Conservation (phyloP, 2,797 vertebrate species). For the Myotis pilosus region DNA sequence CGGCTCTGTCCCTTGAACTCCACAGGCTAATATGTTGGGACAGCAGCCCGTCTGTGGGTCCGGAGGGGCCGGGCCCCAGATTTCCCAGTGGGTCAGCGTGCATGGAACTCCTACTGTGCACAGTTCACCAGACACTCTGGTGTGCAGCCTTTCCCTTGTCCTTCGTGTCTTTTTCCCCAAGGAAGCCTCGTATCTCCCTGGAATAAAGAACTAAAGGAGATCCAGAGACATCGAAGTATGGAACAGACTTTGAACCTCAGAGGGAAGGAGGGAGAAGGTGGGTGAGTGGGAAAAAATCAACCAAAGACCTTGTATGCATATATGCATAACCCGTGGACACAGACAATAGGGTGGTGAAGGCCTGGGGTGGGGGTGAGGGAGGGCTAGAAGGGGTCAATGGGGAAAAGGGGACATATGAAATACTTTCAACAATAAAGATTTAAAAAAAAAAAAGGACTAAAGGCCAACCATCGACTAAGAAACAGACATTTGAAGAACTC, state of each 20-base stretch:
- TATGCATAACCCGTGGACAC: too few species aligned
- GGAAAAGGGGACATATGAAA: too few species aligned
- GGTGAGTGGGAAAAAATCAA: too few species aligned
- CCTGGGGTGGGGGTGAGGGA: too few species aligned
- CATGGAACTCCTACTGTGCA: not conserved
- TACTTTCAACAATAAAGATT: too few species aligned
- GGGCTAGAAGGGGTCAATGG: too few species aligned
- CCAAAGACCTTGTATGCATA: too few species aligned
- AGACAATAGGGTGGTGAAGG: too few species aligned
- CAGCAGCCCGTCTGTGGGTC: not conserved
- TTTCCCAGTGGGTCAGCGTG: not conserved
- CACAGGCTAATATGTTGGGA: accelerated
- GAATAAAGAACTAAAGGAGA: not conserved
- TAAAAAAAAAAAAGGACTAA: too few species aligned
- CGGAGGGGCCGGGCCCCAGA: not conserved
- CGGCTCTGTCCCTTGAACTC: not conserved
- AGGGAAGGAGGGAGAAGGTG: too few species aligned
- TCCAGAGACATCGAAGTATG: too few species aligned
- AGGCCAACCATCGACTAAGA: not conserved
- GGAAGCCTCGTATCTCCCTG: not conserved
- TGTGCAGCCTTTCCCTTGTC: not conserved
- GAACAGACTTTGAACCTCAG: too few species aligned
- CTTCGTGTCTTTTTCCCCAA: not conserved
- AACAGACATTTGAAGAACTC: not conserved
- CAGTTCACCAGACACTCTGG: not conserved